Base-by-base conservation (phyloP, 2,797 vertebrate genomes). In the Meda fulgida region DNA sequence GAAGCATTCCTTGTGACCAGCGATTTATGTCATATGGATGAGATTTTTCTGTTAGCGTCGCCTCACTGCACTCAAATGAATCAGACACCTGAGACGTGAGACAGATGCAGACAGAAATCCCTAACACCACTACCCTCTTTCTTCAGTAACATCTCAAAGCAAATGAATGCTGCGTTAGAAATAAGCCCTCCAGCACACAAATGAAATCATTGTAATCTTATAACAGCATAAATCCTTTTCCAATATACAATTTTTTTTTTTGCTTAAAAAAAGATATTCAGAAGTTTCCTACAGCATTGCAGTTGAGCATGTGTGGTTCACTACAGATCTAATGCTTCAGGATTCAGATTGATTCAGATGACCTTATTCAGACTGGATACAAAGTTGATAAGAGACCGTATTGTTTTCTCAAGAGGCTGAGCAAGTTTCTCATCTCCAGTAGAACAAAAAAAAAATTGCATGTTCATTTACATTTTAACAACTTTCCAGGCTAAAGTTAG, bases 21-120 rank as follows among this genome's bases (percentile, higher is more conserved):
- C 7, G 43, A 84, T 53, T 51, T 73, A 51, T 78, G 70, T 70
- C 36, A 60, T 55, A 80, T 66, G 34, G 78, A 80, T 67, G 78
- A 85, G 43, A 80, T 40, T 66, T 75, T 78, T 71, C 23, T 73
- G 55, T 72, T 60, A 70, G 51, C 46, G 14, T 79, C 38, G 9
- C 40, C 58, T 65, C 43, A 83, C 71, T 38, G 71, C 40, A 65
- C 71, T 65, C 43, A 67, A 36, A 69, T 51, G 34, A 78, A 76
- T 77, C 73, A 78, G 63, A 84, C 36, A 69, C 75, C 23, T 48
- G 26, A 69, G 63, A 78, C 1, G 51, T 60, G 51, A 69, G 48
- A 53, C n/a, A 21, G 6, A 46, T 19, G 31, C 31, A 55, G 48
- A 58, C 65, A 58, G 11, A 21, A 76, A 84, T 69, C 58, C 40